Percentiles rank a stretch among this genome's conserved stretches.
Evolutionary conservation across 2,797 vertebrate genomes (phyloP).

Genomic region (Ctenopoma multispine): DNA sequence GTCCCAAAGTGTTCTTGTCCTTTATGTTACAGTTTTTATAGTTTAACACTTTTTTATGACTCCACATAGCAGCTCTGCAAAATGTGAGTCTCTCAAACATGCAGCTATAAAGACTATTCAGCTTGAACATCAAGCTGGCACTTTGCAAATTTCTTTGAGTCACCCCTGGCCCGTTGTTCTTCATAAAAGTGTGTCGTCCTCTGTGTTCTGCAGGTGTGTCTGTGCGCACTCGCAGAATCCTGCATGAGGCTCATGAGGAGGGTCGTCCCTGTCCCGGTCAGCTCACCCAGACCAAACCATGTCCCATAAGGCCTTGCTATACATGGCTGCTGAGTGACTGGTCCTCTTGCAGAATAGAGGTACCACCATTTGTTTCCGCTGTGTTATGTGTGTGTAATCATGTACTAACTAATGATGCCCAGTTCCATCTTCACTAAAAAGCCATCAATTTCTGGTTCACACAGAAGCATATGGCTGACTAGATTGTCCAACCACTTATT

Average conservation of each 20-base stretch:
- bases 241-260: slow-evolving; percentile 88
- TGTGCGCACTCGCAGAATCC: slow-evolving; percentile 86
- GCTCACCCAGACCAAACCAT: slow-evolving; percentile 90
- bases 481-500: not conserved
- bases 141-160: not conserved
- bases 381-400: not conserved
- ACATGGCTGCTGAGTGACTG: slow-evolving; percentile 91
- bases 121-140: slow-evolving; percentile 1
- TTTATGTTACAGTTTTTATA: slow-evolving; percentile 15
- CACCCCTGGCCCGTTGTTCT: not conserved
- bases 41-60: slow-evolving; percentile 2
- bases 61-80: not conserved
- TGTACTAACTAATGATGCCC: not conserved
- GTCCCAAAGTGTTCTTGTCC: slow-evolving; percentile 10
- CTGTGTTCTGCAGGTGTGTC: slow-evolving; percentile 85
- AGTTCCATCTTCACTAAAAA: not conserved
- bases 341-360: slow-evolving; percentile 91
- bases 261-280: slow-evolving; percentile 91
- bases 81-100: slow-evolving; percentile 11
- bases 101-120: slow-evolving; percentile 2
- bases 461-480: not conserved
- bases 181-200: not conserved
- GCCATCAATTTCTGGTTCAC: not conserved
- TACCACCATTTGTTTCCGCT: slow-evolving; percentile 63
- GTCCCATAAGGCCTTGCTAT: slow-evolving; percentile 93